Conservation (phyloP, 2,888 invertebrate genomes). For the Caenorhabditis sulstoni region DNA sequence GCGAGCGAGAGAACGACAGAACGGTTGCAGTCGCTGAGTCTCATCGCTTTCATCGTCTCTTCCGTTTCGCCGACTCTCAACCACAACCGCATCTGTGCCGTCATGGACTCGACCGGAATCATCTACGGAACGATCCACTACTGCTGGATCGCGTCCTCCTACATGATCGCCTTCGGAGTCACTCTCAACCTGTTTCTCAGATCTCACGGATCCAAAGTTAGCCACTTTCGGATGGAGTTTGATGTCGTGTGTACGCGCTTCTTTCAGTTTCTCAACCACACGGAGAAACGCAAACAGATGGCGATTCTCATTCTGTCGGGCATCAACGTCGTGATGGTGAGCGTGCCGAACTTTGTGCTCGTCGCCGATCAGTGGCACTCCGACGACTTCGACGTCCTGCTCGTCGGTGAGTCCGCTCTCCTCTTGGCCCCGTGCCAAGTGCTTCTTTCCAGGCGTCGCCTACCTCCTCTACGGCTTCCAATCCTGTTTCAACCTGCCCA, state of each 20-base stretch:
- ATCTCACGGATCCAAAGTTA: slow-evolving; percentile 53
- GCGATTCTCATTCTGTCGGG: slow-evolving; percentile 62
- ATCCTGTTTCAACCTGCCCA: slow-evolving; percentile 65
- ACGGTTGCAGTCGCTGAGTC: slow-evolving; percentile 38
- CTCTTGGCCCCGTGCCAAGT: too few relatives aligned
- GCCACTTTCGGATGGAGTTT: slow-evolving; percentile 12
- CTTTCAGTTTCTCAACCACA: slow-evolving; percentile 60
- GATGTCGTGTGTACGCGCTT: neutral
- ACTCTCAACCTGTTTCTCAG: slow-evolving; percentile 50
- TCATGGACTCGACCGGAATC: slow-evolving; percentile 66
- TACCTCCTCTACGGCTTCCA: slow-evolving; percentile 68
- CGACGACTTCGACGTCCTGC: slow-evolving; percentile 55
- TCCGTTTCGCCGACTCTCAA: slow-evolving; percentile 21
- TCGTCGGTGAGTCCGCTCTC: slow-evolving; percentile 61
- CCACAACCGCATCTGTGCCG: slow-evolving; percentile 61
- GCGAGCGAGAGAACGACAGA: neutral
- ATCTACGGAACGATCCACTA: slow-evolving; percentile 66
- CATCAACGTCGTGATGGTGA: slow-evolving; percentile 64
- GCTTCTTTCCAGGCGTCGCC: slow-evolving; percentile 54
- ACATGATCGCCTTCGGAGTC: slow-evolving; percentile 56
- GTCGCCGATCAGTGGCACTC: slow-evolving; percentile 66
- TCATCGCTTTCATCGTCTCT: slow-evolving; percentile 44
- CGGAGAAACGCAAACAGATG: slow-evolving; percentile 62
- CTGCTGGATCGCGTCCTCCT: slow-evolving; percentile 58
- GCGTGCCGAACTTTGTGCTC: slow-evolving; percentile 65